Evolutionary conservation across 2,797 vertebrate species (phyloP).

Genomic region (Champsocephalus esox): DNA sequence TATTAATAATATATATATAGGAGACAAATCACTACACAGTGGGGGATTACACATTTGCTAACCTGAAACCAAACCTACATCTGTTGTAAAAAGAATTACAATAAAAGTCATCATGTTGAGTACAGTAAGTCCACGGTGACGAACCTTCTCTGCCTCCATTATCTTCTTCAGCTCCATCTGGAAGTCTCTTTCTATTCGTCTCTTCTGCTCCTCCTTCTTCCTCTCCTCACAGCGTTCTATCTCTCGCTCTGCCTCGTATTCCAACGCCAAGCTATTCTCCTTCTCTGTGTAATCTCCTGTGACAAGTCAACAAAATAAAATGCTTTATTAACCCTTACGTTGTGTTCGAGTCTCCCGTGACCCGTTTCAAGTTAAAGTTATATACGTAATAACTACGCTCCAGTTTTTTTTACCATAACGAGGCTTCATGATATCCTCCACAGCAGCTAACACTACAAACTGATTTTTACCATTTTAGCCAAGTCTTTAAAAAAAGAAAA

Average conservation of each 20-base stretch:
- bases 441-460: too few relatives aligned
- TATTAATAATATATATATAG: background rate
- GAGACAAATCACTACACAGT: background rate
- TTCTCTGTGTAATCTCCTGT: slow-evolving; percentile 70
- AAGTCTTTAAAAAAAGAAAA: too few relatives aligned
- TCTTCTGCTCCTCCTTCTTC: slow-evolving; percentile 77
- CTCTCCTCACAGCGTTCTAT: slow-evolving; percentile 69
- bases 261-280: slow-evolving; percentile 74
- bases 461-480: too few relatives aligned
- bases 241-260: slow-evolving; percentile 70
- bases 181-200: slow-evolving; percentile 79
- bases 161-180: slow-evolving; percentile 83
- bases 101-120: background rate
- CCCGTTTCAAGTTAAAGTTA: too few relatives aligned
- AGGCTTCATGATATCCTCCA: too few relatives aligned
- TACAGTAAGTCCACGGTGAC: background rate
- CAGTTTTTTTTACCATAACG: too few relatives aligned
- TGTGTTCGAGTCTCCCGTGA: too few relatives aligned
- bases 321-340: too few relatives aligned
- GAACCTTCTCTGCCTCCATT: slow-evolving; percentile 69
- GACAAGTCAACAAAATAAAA: background rate
- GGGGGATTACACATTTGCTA: background rate
- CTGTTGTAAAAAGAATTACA: background rate
- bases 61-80: background rate
- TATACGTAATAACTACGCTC: too few relatives aligned